A percentile compares a stretch with the other conserved stretches of the same genome.
Evolutionary conservation across 2,797 vertebrate species (phyloP).

Genomic region (Pagetopsis macropterus): DNA sequence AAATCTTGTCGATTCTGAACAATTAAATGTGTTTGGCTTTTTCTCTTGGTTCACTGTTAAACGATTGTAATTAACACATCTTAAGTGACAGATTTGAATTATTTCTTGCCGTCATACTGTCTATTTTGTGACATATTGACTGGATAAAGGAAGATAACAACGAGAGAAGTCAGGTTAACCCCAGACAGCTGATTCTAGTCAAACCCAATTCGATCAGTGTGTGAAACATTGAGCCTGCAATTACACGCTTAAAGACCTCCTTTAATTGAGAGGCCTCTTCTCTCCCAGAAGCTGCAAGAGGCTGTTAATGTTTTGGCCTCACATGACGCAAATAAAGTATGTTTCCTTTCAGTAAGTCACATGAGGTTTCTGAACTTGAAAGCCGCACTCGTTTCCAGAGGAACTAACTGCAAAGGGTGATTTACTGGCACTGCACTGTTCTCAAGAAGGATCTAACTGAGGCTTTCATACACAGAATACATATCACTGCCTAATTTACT

Average conservation of each 20-base stretch:
- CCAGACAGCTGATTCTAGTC: constrained; percentile 3
- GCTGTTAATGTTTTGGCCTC: constrained; percentile 7
- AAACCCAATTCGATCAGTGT: background rate
- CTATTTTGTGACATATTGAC: background rate
- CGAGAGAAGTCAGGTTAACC: background rate
- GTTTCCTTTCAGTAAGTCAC: constrained; percentile 2
- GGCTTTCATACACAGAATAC: constrained; percentile 9
- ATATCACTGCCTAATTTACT: background rate
- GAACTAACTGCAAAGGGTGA: background rate
- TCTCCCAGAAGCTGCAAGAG: background rate
- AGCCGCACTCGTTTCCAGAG: background rate
- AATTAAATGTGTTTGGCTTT: background rate
- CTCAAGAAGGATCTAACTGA: background rate
- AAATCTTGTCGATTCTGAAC: background rate
- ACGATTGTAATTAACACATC: background rate
- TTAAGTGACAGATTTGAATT: background rate
- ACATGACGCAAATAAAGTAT: background rate
- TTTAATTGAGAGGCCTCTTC: background rate
- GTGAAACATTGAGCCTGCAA: background rate
- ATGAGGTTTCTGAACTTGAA: constrained; percentile 5
- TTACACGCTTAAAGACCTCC: no score
- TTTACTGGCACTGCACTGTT: background rate
- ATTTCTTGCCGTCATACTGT: background rate
- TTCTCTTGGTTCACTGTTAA: background rate
- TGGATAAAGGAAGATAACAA: background rate